phyloP scores from a whole-genome alignment of 1,140 invertebrate species.

The Drosophila murphyi region DNA sequence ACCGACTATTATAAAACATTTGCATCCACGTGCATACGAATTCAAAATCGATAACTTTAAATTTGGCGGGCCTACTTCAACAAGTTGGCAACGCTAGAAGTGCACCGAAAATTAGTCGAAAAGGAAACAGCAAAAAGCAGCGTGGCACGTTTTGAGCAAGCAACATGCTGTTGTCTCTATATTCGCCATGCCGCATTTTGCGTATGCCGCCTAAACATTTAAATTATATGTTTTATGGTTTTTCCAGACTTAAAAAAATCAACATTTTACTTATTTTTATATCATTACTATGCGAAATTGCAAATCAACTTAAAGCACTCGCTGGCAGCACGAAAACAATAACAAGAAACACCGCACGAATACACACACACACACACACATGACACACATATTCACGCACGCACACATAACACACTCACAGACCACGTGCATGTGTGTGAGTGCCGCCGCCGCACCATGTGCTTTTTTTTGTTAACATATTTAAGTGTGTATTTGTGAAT shows the following conservation, averaged over 20 bases:
- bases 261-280: background rate
- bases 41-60: slow-evolving; percentile 31
- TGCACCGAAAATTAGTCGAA: slow-evolving; percentile 34
- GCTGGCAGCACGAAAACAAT: slow-evolving; percentile 23
- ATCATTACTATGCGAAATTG: background rate
- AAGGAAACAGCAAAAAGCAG: slow-evolving; percentile 51
- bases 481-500: slow-evolving; percentile 7
- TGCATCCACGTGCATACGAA: slow-evolving; percentile 28
- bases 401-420: slow-evolving; percentile 31
- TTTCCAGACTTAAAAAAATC: background rate
- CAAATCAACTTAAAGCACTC: background rate
- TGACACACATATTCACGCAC: background rate
- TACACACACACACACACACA: slow-evolving; percentile 9
- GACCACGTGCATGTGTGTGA: slow-evolving; percentile 42
- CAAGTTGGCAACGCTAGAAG: slow-evolving; percentile 43
- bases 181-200: slow-evolving; percentile 2
- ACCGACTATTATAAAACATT: background rate
- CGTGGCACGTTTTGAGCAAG: slow-evolving; percentile 59
- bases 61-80: slow-evolving; percentile 17
- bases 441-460: slow-evolving; percentile 48
- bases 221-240: background rate
- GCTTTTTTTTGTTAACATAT: slow-evolving; percentile 55
- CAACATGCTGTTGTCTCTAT: slow-evolving; percentile 57
- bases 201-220: background rate
- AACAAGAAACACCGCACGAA: slow-evolving; percentile 40